Conservation (phyloP, 2,797 vertebrate species). For the Erithacus rubecula region DNA sequence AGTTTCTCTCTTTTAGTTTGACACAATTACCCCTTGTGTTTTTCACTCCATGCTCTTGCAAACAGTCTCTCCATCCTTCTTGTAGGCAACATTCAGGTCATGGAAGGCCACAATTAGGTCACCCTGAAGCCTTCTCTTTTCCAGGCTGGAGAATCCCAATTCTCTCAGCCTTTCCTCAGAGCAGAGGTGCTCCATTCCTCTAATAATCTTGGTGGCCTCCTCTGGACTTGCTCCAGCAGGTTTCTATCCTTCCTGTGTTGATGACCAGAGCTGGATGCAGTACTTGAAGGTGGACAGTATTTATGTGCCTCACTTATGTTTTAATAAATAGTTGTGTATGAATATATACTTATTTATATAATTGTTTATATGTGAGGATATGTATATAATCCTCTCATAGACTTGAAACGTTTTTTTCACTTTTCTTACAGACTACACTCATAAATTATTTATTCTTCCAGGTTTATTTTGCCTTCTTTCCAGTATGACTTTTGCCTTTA, state of each 20-base stretch:
- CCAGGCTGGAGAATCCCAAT: neutral
- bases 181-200: neutral
- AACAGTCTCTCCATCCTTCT: neutral
- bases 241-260: neutral
- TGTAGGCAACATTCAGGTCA: neutral
- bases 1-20: neutral
- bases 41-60: neutral
- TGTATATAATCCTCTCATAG: neutral
- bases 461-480: neutral
- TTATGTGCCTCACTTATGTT: neutral
- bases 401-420: neutral
- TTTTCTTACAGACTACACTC: neutral
- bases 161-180: neutral
- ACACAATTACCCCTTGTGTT: rapidly evolving
- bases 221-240: neutral
- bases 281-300: neutral
- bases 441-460: neutral
- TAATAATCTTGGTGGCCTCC: neutral
- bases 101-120: neutral
- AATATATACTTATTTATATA: neutral
- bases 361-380: neutral
- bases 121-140: neutral
- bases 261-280: neutral
- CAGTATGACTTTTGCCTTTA: neutral
- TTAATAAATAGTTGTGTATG: neutral